A percentile compares a stretch with the other conserved stretches of the same genome.
These are phyloP conservation scores for Platyura marginata DNA, from an alignment of 1,140 invertebrate genomes.

Conservation along the genomic window DNA sequence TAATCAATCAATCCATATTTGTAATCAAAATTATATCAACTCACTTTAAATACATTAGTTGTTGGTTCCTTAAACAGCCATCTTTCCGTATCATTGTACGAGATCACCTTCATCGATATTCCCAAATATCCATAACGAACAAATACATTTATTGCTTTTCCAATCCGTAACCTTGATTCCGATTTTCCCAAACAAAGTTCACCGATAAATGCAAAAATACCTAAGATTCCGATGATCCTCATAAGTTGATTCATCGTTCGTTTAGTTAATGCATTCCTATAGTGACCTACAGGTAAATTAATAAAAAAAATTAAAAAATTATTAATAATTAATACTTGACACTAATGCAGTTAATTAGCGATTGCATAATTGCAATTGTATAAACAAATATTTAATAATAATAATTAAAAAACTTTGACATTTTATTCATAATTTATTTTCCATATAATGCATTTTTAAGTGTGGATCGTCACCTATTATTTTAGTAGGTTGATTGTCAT, in stretches of 20 bases:
- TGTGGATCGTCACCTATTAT: too few species aligned
- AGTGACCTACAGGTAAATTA: too few species aligned
- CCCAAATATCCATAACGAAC: conserved; percentile 58
- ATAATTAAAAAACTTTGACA: too few species aligned
- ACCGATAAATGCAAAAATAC: conserved; percentile 9
- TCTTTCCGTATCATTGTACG: conserved; percentile 53
- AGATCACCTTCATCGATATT: conserved; percentile 67
- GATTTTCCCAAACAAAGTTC: conserved; percentile 8
- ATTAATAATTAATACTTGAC: too few species aligned
- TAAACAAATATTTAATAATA: too few species aligned
- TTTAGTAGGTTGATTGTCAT: too few species aligned
- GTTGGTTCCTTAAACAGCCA: conserved; percentile 75
- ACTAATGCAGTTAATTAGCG: too few species aligned
- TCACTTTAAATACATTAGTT: conserved; percentile 47
- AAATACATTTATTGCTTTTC: conserved; percentile 53
- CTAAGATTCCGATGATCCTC: conserved; percentile 14
- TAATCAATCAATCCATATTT: neutral
- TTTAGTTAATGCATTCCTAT: neutral
- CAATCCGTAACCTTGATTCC: conserved; percentile 41
- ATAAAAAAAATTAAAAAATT: too few species aligned
- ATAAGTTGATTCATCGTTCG: conserved; percentile 15
- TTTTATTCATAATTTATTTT: too few species aligned
- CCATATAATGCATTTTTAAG: too few species aligned
- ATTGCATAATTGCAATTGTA: too few species aligned
- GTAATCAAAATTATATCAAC: neutral